Conservation (phyloP, 2,888 invertebrate genomes). For the Automeris io region DNA sequence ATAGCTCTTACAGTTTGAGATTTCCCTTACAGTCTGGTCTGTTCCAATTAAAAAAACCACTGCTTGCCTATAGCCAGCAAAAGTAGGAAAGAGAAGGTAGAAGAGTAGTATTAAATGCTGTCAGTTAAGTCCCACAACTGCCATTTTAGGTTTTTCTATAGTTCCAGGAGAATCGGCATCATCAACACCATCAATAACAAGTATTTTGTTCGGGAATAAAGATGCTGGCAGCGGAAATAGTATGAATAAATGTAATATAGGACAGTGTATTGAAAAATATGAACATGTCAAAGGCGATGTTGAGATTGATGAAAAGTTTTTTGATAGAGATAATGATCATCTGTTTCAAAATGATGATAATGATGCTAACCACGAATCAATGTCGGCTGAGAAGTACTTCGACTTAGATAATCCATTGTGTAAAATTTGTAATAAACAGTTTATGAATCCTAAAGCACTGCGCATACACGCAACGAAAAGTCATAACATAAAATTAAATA, state of each 20-base stretch:
- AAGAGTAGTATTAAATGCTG: neutral
- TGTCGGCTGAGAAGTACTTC: slow-evolving; percentile 20
- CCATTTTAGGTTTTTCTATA: slow-evolving; percentile 15
- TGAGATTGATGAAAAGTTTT: slow-evolving; percentile 38
- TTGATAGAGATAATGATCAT: slow-evolving; percentile 17
- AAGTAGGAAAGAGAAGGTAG: too few relatives aligned
- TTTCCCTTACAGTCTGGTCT: too few relatives aligned
- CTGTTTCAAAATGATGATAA: slow-evolving; percentile 9
- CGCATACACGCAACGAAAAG: slow-evolving; percentile 34
- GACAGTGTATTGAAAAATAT: slow-evolving; percentile 21
- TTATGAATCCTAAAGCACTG: slow-evolving; percentile 24
- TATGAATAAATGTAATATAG: slow-evolving; percentile 13
- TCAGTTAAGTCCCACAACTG: neutral
- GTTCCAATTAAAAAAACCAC: too few relatives aligned
- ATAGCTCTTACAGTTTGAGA: too few relatives aligned
- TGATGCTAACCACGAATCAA: slow-evolving; percentile 2
- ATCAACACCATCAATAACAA: slow-evolving; percentile 51
- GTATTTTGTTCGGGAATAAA: slow-evolving; percentile 52
- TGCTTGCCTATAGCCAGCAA: too few relatives aligned
- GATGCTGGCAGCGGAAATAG: slow-evolving; percentile 12
- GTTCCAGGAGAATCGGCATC: slow-evolving; percentile 28
- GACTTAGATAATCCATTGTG: slow-evolving; percentile 39
- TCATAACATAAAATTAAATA: slow-evolving; percentile 33
- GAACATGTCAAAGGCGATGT: slow-evolving; percentile 22
- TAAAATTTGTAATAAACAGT: slow-evolving; percentile 42